Base-by-base conservation (phyloP, 2,113 vertebrate genomes). In the Hippocampus zosterae region DNA sequence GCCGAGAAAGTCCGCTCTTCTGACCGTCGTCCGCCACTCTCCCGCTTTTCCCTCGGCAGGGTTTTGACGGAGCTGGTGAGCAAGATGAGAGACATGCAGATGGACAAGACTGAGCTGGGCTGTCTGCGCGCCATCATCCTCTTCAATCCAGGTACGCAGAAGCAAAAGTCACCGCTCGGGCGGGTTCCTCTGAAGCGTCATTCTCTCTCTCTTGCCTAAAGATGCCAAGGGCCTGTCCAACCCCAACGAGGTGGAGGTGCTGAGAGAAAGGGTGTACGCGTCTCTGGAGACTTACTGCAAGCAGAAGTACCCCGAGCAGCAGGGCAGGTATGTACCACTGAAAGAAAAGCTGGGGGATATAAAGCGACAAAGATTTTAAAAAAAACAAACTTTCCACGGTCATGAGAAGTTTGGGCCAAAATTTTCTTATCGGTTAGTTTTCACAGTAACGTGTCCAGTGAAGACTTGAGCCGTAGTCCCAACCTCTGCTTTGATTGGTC, bases 91-190 rank as follows among this genome's bases (percentile, higher is more conserved):
- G 93, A 94, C 81, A 94, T 94, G 93, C 93, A 93, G 73, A 93
- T 94, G 93, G 93, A 94, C 79, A 94, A 94, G 88, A 93, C 92
- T 0, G 93, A 94, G 80, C 85, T 94, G 68, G 93, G 95, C 80
- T 97, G 95, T 85, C 93, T 97, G 60, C 88, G 95, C 74, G 95
- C 95, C 73, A 97, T 97, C 87, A 96, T 97, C 83, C 92, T 97
- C 68, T 97, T 97, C 84, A 97, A 97, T 74, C 95, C 95, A 87
- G 95, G 94, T 94, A 81, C 6, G 8, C 1, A 11, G 0, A 0
- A 16, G 12, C 46, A 56, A 53, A 60, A 2, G 2, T 8, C 15
- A 53, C 25, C 8, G 16, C 64, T 27, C 19, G 2, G 29, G 0
- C 1, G 10, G 11, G 12, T 61, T 21, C 65, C 65, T 19, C 42